phyloP scores from a whole-genome alignment of 2,888 invertebrate genomes.

The Trilocha varians region DNA sequence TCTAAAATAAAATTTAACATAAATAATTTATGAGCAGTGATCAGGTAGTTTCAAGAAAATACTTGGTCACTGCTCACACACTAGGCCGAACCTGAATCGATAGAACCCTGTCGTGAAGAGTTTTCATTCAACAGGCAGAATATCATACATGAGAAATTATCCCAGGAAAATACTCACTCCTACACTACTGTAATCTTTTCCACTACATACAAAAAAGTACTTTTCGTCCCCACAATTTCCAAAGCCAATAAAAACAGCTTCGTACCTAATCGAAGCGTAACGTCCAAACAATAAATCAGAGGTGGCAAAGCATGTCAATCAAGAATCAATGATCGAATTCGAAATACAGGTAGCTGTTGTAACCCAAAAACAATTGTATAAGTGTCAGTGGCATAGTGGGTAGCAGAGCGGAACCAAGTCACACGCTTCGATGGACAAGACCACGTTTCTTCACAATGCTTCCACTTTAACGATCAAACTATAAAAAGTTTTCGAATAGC shows the following conservation, averaged over 20 bases:
- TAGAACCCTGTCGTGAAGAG: too few relatives aligned
- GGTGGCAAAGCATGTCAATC: not conserved
- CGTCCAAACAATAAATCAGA: not conserved
- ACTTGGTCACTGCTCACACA: too few relatives aligned
- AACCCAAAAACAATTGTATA: slow-evolving; percentile 24
- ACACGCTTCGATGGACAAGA: slow-evolving; percentile 44
- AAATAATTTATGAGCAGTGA: too few relatives aligned
- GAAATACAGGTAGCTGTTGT: not conserved
- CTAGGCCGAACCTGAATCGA: too few relatives aligned
- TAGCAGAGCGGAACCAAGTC: slow-evolving; percentile 50
- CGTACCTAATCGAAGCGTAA: not conserved
- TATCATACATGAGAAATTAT: too few relatives aligned
- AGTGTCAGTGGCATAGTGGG: slow-evolving; percentile 28
- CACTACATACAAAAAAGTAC: too few relatives aligned
- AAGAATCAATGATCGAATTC: not conserved
- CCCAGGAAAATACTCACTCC: too few relatives aligned
- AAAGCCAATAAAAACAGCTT: not conserved
- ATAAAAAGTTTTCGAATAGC: not conserved
- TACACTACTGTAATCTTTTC: too few relatives aligned
- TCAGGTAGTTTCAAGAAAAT: too few relatives aligned
- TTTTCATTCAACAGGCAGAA: too few relatives aligned
- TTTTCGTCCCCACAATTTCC: not conserved
- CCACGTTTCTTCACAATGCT: slow-evolving; percentile 8
- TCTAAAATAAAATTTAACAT: too few relatives aligned
- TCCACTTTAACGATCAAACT: slow-evolving; percentile 7